Evolutionary conservation across 2,888 invertebrate species (phyloP), one percentile per base, ranked within the genome.

Genomic region (Andrena flavipes): DNA sequence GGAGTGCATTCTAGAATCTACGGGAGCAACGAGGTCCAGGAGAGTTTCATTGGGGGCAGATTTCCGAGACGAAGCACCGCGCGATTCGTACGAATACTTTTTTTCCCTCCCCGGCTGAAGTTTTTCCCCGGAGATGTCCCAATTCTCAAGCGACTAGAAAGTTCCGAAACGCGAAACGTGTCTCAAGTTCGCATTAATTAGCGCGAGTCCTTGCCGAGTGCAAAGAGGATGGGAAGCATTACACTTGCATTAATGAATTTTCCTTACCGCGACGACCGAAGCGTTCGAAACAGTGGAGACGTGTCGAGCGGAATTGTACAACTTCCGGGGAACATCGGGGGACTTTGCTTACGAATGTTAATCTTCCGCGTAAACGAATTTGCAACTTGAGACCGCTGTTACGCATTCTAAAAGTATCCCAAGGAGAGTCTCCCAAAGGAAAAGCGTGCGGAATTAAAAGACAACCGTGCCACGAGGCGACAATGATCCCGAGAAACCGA

Each of bases 1-100:
- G 85, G 59, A 29, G 89, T 86, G 68, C 92, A 92, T 29, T 92
- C 91, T 10, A 91, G 77, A 29, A 91, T 85, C 91, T 92, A 68
- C 0, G 35, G 68, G 71, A n/a, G 63, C 13, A 63, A 62, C n/a
- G 7, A 67, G 20, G 29, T 33, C 13, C 8, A 59, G 13, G 10
- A 16, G 48, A 59, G 49, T 56, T 7, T 70, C 20, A 51, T 29
- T 0, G 20, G 10, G 10, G 8, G 10, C 30, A 1, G 29, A 29
- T 60, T 56, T 1, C 16, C 26, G 13, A 2, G 23, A 0, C 13
- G 5, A 56, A 23, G n/a, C 62, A 62, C 51, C 51, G 51, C 20
- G n/a, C 51, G 8, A 23, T 8, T 10, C 16, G 16, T 56, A 10
- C n/a, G 56, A 56, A 5, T 1, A 8, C 7, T 7, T 30, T 8